Base-by-base conservation (phyloP, 2,797 vertebrate genomes). In the Poecilia picta region DNA sequence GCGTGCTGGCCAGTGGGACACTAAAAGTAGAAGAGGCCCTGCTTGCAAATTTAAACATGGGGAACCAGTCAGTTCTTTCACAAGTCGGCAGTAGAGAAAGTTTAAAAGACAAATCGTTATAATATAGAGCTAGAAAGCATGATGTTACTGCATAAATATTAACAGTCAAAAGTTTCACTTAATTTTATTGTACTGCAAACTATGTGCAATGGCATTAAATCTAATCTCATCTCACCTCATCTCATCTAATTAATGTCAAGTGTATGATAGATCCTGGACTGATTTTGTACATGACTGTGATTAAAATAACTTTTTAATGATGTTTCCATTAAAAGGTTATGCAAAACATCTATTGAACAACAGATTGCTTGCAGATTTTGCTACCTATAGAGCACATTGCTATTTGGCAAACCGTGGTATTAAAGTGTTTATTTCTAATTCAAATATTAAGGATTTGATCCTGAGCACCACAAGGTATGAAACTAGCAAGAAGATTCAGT, bases 401-500 rank as follows among this genome's bases (percentile, higher is more conserved):
- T 36, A 2, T 51, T 25, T 6, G 10, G 10, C 25, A 33, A 41
- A 53, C 11, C 2, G 39, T 41, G 16, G 3, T 25, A n/a, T 72
- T 77, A 5, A 10, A 41, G 64, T 39, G 64, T 23, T 41, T 39
- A 8, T 66, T 41, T 70, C 39, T n/a, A 43, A 43, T 70, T 70
- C 5, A 5, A 70, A 70, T 45, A 55, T 77, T 83, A 36, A 72
- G 45, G 36, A 57, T 78, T 57, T 76, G 80, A 87, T 91, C 49
- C 76, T 4, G 36, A 53, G 13, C 25, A 16, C 36, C 31, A 18
- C 36, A 74, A 39, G 13, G 6, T 41, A 70, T 41, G 39, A 45
- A 70, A 43, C 11, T 15, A 25, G 1, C 25, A 45, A n/a, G 13
- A 18, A 15, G 6, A 55, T 20, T 55, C 23, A 41, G 25, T n/a